phyloP scores from a whole-genome alignment of 2,888 invertebrate genomes.

The Agrypnus murinus region DNA sequence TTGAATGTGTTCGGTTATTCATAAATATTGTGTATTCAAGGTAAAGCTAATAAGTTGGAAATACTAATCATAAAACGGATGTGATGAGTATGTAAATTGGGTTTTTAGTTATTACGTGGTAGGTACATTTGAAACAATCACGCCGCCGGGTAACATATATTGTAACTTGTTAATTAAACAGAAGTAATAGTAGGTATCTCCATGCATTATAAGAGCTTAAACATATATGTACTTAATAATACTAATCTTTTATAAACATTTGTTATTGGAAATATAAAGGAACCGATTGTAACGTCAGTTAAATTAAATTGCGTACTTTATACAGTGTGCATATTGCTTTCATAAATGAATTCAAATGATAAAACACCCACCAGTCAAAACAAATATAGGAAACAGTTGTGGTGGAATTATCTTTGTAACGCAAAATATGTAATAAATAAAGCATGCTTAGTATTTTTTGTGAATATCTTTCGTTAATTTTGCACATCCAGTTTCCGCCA shows the following conservation, averaged over 20 bases:
- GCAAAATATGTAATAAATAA: too few relatives aligned
- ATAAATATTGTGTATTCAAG: background rate
- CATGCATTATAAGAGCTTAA: slow-evolving; percentile 36
- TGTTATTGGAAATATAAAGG: slow-evolving; percentile 37
- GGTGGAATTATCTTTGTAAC: too few relatives aligned
- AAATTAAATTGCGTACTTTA: background rate
- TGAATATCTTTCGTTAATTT: too few relatives aligned
- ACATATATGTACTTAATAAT: slow-evolving; percentile 36
- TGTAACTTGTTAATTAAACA: slow-evolving; percentile 40
- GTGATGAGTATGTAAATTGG: background rate
- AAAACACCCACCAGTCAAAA: too few relatives aligned
- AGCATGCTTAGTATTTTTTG: too few relatives aligned
- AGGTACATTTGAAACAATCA: slow-evolving; percentile 12
- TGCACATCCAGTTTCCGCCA: too few relatives aligned
- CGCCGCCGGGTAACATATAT: slow-evolving; percentile 24
- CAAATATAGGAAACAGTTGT: too few relatives aligned
- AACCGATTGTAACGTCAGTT: slow-evolving; percentile 26
- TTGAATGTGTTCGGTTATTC: background rate
- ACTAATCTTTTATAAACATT: slow-evolving; percentile 48
- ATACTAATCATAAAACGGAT: background rate
- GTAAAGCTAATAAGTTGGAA: slow-evolving; percentile 5
- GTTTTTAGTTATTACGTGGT: background rate
- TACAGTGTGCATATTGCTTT: too few relatives aligned
- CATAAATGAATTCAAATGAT: too few relatives aligned
- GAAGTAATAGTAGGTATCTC: slow-evolving; percentile 36